phyloP scores from a whole-genome alignment of 2,888 invertebrate species.

The Melanostoma scalare region DNA sequence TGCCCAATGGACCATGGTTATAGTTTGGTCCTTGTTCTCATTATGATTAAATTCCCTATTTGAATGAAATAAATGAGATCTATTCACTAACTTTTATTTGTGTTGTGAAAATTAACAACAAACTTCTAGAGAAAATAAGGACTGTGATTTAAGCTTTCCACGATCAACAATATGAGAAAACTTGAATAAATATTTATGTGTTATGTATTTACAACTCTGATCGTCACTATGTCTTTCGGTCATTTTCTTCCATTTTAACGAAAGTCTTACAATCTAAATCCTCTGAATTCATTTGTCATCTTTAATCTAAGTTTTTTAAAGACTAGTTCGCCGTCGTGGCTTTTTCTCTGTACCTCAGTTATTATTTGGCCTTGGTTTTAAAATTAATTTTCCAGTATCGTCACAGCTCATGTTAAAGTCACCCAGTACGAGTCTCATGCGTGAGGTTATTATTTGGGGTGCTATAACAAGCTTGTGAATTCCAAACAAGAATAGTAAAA shows the following conservation, averaged over 20 bases:
- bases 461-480: conserved; percentile 98
- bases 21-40: no score
- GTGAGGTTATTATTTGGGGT: conserved; percentile 96
- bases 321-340: conserved; percentile 67
- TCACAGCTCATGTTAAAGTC: conserved; percentile 99
- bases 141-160: neutral
- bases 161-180: no score
- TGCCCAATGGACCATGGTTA: no score
- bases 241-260: neutral
- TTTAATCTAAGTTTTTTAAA: conserved; percentile 44
- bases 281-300: conserved; percentile 33
- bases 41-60: no score
- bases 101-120: conserved; percentile 59
- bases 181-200: conserved; percentile 36
- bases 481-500: conserved; percentile 93
- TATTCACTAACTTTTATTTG: conserved; percentile 24
- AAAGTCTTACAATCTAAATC: neutral
- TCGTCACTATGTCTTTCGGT: neutral
- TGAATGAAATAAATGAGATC: no score
- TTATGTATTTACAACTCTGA: conserved; percentile 56
- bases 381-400: conserved; percentile 96
- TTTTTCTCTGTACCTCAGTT: conserved; percentile 75
- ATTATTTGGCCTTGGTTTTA: conserved; percentile 91
- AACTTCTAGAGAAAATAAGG: conserved; percentile 35
- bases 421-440: conserved; percentile 93